Percentiles rank a stretch among this genome's conserved stretches.
Evolutionary conservation across 2,113 vertebrate genomes (phyloP).

Genomic region (Caracal caracal): DNA sequence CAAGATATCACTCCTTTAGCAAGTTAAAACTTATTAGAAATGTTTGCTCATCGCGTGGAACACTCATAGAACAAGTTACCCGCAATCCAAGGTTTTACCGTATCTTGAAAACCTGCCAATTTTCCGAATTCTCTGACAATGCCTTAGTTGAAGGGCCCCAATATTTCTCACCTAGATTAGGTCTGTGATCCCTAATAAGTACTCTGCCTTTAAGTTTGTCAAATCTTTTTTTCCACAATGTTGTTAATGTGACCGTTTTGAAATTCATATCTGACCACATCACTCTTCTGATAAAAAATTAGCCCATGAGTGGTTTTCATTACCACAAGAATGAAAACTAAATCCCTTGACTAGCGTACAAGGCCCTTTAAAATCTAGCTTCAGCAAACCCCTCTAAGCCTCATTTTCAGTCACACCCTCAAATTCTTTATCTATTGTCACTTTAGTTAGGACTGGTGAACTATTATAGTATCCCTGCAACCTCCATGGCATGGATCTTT

Average conservation of each 20-base stretch:
- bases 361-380: not conserved
- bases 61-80: too few species aligned
- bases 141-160: not conserved
- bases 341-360: not conserved
- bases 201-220: not conserved
- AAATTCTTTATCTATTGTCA: not conserved
- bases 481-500: not conserved
- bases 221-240: not conserved
- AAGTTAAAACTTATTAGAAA: too few species aligned
- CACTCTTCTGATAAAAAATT: not conserved
- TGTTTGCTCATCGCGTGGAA: too few species aligned
- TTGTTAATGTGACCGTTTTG: not conserved
- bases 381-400: not conserved
- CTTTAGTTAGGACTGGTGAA: not conserved
- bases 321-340: not conserved
- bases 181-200: not conserved
- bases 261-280: conserved; percentile 3
- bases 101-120: not conserved
- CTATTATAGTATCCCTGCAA: not conserved
- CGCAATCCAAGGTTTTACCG: too few species aligned
- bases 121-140: not conserved
- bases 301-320: not conserved
- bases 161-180: not conserved
- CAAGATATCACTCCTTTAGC: too few species aligned
- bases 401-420: not conserved